Evolutionary conservation across 2,797 vertebrate species (phyloP).

Genomic region (Brachyrhaphis roseni): DNA sequence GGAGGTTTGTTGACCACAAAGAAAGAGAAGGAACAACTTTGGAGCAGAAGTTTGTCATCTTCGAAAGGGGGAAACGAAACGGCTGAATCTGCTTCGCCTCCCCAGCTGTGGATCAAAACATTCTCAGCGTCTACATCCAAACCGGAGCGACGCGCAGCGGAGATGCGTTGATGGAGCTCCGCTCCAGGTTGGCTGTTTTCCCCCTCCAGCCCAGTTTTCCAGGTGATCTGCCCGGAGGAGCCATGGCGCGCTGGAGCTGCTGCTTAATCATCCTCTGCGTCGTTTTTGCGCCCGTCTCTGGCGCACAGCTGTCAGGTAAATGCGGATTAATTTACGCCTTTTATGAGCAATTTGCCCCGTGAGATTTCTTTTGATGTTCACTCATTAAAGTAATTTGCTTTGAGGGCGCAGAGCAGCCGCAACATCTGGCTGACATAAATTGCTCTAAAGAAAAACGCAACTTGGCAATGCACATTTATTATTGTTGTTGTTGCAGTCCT

Average conservation of each 20-base stretch:
- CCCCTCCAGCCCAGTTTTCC: slow-evolving; percentile 1
- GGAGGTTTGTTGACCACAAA: not conserved
- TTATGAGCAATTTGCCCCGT: slow-evolving; percentile 50
- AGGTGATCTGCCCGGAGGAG: slow-evolving; percentile 5
- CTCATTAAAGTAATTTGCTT: slow-evolving; percentile 61
- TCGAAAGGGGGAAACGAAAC: slow-evolving; percentile 48
- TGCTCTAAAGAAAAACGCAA: slow-evolving; percentile 16
- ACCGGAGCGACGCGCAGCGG: slow-evolving; percentile 22
- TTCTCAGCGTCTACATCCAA: not conserved
- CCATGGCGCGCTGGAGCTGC: slow-evolving; percentile 37
- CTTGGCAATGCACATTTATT: not conserved
- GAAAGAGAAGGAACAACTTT: not conserved
- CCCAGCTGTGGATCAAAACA: slow-evolving; percentile 36
- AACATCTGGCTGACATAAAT: slow-evolving; percentile 60
- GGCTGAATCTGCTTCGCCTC: not conserved
- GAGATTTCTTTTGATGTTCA: slow-evolving; percentile 23
- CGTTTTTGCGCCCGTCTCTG: slow-evolving; percentile 3
- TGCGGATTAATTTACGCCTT: not conserved
- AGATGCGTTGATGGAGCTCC: slow-evolving; percentile 69
- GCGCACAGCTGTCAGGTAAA: slow-evolving; percentile 69
- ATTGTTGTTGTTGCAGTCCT: not conserved
- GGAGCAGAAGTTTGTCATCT: not conserved
- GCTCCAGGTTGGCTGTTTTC: slow-evolving; percentile 32
- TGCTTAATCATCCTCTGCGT: slow-evolving; percentile 18
- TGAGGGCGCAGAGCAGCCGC: slow-evolving; percentile 24